These are phyloP conservation scores for Palythoa heliodiscus DNA, from an alignment of 92 coral and sea anemone species.

Conservation along the genomic window DNA sequence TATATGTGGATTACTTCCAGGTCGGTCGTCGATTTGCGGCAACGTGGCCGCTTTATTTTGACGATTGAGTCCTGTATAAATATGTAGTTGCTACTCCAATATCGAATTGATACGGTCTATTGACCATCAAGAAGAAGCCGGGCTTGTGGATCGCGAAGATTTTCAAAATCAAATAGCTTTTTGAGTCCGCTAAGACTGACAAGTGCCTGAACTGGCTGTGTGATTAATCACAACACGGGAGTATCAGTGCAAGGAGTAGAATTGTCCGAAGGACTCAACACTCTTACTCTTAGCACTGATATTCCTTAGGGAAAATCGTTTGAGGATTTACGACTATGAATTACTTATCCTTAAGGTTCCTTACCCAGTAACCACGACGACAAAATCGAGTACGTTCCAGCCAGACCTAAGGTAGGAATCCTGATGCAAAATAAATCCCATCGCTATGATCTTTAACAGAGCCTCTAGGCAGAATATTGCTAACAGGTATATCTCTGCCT, in stretches of 20 bases:
- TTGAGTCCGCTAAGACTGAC: constrained; percentile 13
- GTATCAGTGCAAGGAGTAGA: background rate
- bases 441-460: constrained; percentile 77
- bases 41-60: background rate
- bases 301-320: constrained; percentile 13
- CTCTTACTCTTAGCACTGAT: background rate
- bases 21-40: constrained; percentile 7
- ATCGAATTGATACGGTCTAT: constrained; percentile 20
- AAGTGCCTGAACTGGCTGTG: background rate
- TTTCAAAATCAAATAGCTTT: constrained; percentile 6
- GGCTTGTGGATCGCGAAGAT: background rate
- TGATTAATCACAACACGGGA: background rate
- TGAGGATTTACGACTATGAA: constrained; percentile 34
- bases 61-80: background rate
- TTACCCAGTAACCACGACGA: constrained; percentile 98
- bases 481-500: constrained; percentile 89
- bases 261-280: background rate
- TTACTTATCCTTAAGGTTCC: constrained; percentile 38
- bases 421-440: constrained; percentile 88
- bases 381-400: constrained; percentile 95
- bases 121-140: constrained; percentile 30
- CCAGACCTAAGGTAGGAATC: constrained; percentile 94
- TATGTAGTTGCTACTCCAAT: background rate
- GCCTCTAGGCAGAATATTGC: constrained; percentile 95
- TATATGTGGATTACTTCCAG: background rate